Base-by-base conservation (phyloP, 1,140 invertebrate species). In the Trichonephila inaurata region DNA sequence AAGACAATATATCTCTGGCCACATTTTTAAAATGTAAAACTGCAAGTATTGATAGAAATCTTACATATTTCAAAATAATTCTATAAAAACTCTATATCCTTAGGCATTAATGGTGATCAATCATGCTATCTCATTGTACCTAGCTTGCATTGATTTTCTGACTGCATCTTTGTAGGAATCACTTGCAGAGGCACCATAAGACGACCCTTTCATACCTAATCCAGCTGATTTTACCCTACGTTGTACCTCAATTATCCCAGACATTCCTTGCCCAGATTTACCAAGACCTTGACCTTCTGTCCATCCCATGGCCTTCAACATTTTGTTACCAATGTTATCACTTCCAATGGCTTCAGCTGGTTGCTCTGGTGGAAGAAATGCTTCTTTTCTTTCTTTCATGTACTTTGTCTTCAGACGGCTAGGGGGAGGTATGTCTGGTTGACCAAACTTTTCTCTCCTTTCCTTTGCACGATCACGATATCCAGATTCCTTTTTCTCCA, bases 281-380 rank as follows among this genome's bases (percentile, higher is more conserved):
- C 99, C 99, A 18, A 99, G 96, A 0, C 99, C 99, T 97, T 98
- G 97, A 1, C 99, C 99, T 95, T 99, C 98, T 10, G 97, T 98
- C 99, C 99, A 99, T 0, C 99, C 99, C 99, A 99, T 99, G 96
- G 99, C 99, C 96, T 99, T 98, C 72, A 99, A 95, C 95, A 99
- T 96, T 96, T 98, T 98, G 96, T 97, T 99, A 2, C 98, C 98
- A 95, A 99, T 97, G 96, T 98, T 99, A 94, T 98, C 98, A 0
- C 97, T 97, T 21, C 98, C 97, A 83, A 99, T 98, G 0, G 97
- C 97, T 60, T 97, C 96, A 0, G 97, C 97, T 6, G 97, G 97
- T 94, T 97, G 97, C 95, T 97, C 97, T 33, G 58, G 18, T 64
- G 85, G 82, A 69, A 88, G 16, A 66, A 64, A 85, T 2, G 81